Evolutionary conservation across 2,797 vertebrate species (phyloP).

Genomic region (Ptychadena robeensis): DNA sequence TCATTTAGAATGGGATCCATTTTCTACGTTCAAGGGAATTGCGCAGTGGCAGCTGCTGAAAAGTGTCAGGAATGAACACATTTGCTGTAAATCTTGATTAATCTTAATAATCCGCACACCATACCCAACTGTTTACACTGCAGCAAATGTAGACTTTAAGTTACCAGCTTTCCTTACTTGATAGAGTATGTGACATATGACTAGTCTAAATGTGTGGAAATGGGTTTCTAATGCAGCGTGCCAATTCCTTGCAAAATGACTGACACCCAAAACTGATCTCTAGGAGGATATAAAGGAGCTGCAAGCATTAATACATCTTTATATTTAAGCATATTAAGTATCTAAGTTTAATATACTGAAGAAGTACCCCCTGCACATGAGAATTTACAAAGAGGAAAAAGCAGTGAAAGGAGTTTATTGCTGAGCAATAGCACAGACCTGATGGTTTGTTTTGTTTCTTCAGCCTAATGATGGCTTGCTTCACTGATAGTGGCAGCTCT

Average conservation of each 20-base stretch:
- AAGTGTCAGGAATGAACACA: conserved; percentile 74
- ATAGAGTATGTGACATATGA: conserved; percentile 49
- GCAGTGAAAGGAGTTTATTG: too few species aligned
- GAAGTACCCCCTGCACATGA: too few species aligned
- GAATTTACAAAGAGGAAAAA: too few species aligned
- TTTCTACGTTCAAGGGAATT: conserved; percentile 65
- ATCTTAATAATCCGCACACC: conserved; percentile 66
- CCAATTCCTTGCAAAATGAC: not conserved
- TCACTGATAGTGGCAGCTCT: too few species aligned
- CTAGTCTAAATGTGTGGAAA: conserved; percentile 24
- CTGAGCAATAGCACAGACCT: too few species aligned
- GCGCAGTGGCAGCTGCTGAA: conserved; percentile 66
- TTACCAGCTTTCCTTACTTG: conserved; percentile 63
- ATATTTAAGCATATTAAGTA: too few species aligned
- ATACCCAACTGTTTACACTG: conserved; percentile 68
- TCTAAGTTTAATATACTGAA: too few species aligned
- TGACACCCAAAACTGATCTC: not conserved
- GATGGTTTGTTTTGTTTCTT: too few species aligned
- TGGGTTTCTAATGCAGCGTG: conserved; percentile 38
- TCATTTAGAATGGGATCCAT: conserved; percentile 13
- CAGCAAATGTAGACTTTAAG: conserved; percentile 63
- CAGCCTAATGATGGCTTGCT: too few species aligned
- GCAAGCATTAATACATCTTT: not conserved
- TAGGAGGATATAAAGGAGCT: not conserved
- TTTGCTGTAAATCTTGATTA: conserved; percentile 70